Base-by-base conservation (phyloP, 2,113 vertebrate genomes). In the Amphiprion percula region DNA sequence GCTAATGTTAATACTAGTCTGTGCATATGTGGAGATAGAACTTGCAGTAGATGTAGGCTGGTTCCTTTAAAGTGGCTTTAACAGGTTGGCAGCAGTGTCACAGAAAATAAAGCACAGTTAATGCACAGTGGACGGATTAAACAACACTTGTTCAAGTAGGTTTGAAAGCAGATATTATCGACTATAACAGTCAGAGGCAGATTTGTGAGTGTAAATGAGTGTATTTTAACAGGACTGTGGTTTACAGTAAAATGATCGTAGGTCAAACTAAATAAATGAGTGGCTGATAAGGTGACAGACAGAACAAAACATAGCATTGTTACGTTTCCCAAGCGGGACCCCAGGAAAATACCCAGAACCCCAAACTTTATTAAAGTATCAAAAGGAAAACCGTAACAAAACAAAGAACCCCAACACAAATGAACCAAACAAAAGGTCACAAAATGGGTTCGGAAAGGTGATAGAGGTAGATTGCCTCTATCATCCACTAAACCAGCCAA, bases 11-110 rank as follows among this genome's bases (percentile, higher is more conserved):
- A 66, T 47, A 54, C 71, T 63, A 44, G 63, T 28, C 50, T 0
- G 55, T 9, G 37, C 52, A 60, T 30, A 71, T 64, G 68, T 52
- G 60, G 30, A 75, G 77, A 80, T 74, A 52, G 55, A 16, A 69
- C 71, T 53, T 65, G 39, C 68, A 82, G 71, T 83, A 80, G 63
- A 79, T 70, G 66, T 78, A 15, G 58, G 62, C 55, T 47, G 56
- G 67, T 52, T 72, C 54, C 78, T 80, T 72, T 47, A 23, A 80
- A 63, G 46, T 68, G 46, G 50, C 60, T 84, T 87, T 68, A 82
- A 74, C 56, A 76, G 71, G 74, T 73, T 69, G 53, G 53, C 63
- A 78, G 76, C 59, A 28, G 77, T 66, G 77, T 79, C 30, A 69
- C 46, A 63, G 81, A 60, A 64, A 71, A 37, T 62, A 73, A 71